Percentiles rank a stretch among this genome's conserved stretches.
These are phyloP conservation scores for Trisateles emortualis DNA, from an alignment of 2,888 invertebrate genomes.

Conservation along the genomic window DNA sequence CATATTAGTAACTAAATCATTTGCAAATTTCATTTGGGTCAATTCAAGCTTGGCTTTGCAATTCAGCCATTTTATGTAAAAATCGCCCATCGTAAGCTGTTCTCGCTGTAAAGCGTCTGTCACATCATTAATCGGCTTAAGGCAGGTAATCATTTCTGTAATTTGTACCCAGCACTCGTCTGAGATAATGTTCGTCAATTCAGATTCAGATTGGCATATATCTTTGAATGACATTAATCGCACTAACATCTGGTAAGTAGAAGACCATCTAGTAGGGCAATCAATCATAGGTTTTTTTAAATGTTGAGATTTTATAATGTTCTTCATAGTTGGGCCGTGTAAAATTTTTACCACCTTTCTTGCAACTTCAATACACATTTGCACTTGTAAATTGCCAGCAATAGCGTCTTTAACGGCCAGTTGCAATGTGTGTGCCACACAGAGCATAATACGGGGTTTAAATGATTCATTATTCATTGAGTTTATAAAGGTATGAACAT, in stretches of 20 bases:
- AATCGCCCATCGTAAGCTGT: constrained; percentile 12
- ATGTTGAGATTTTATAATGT: no score
- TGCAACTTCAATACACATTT: no score
- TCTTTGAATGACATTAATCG: constrained; percentile 1
- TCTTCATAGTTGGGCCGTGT: no score
- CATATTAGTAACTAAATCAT: background rate
- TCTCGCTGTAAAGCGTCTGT: no score
- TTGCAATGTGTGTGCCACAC: constrained; percentile 2
- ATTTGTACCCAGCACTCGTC: constrained; percentile 5
- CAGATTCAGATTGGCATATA: no score
- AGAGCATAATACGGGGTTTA: constrained; percentile 2
- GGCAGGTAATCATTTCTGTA: constrained; percentile 1
- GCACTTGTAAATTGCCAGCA: constrained; percentile 4
- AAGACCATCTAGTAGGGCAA: constrained; percentile 18
- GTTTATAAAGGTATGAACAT: constrained; percentile 8
- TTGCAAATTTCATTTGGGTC: background rate
- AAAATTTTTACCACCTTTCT: no score
- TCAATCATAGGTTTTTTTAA: constrained; percentile 9
- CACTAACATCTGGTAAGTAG: constrained; percentile 14
- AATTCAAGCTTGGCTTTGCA: constrained; percentile 7
- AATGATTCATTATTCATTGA: constrained; percentile 4
- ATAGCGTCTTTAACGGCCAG: constrained; percentile 4
- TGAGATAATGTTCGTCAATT: background rate
- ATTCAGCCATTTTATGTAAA: constrained; percentile 8
- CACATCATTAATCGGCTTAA: no score